Evolutionary conservation across 2,113 vertebrate genomes (phyloP), one percentile per base, ranked within the genome.

Genomic region (Rhinoderma darwinii): DNA sequence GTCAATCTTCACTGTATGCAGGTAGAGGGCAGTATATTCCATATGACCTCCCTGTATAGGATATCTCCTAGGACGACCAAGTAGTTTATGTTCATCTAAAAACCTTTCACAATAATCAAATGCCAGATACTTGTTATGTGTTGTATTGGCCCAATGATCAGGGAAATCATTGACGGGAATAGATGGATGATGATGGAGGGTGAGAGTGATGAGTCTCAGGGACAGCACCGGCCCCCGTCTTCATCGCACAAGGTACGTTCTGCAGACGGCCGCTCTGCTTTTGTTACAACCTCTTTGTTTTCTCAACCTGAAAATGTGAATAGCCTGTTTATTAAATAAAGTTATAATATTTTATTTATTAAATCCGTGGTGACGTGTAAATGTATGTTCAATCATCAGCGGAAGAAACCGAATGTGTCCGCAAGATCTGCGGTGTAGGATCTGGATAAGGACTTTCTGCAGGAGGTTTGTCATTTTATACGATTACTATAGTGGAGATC

Each of bases 301-400:
- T 30, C 41, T 30, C 37, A 27, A 61, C 50, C 51, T 84, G 83
- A 2, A 72, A 86, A 81, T 86, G 47, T 86, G 84, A 86, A 86
- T 73, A 81, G 35, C 15, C 81, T 86, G 63, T 81, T n/a, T 72
- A 41, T 41, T 32, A 86, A 86, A 86, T 86, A 86, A 72, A 80
- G 50, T 37, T 25, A 35, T 22, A 56, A 56, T 56, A 80, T 86
- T 86, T 70, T 86, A 86, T 86, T 86, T 81, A 81, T 81, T 73
- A 73, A 77, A 59, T 41, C 39, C 2, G 72, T 10, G 22, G 20
- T 43, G 11, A n/a, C 25, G n/a, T 22, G 9, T 47, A 12, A 47
- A 6, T 47, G 14, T 47, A 47, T 11, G 44, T n/a, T n/a, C n/a
- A n/a, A n/a, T n/a, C n/a, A n/a, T n/a, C n/a, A n/a, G n/a, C n/a